Base-by-base conservation (phyloP, 2,888 invertebrate species). In the Heliconius charithonia region DNA sequence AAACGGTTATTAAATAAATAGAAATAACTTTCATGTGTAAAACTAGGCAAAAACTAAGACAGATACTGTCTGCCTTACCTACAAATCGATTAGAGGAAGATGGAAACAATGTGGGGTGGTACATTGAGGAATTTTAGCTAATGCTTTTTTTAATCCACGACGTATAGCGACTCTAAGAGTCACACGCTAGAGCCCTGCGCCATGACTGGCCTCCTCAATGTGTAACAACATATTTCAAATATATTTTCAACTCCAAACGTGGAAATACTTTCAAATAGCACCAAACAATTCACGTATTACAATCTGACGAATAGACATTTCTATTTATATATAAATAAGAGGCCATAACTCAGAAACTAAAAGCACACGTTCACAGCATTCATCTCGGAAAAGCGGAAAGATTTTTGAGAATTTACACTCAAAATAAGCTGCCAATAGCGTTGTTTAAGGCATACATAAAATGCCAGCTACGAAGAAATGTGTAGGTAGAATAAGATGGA, bases 361-460 rank as follows among this genome's bases (percentile, higher is more conserved):
- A 63, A 65, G 65, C 25, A 65, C 65, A 74, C 62, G 62, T 65
- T 74, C 41, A 12, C 37, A 25, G 41, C 74, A 74, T 74, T 74
- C 74, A 74, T 65, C 41, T 63, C 37, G n/a, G 32, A 45, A 45
- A 77, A 76, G 67, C 76, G 41, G 41, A 63, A 74, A 74, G 41
- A 45, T 45, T 65, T n/a, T 74, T 65, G 63, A 45, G 63, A 65
- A 27, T 45, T 74, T 63, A 37, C 69, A 51, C 69, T 37, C 76
- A 79, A 73, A 81, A 75, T 77, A 66, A 78, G 76, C 81, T 80
- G 78, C 78, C 81, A 78, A 81, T 81, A 78, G 63, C 66, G 59
- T 81, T 79, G 78, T 78, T 71, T 80, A 72, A 80, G 75, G 76
- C 80, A 71, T 78, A 77, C 75, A 77, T 78, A 76, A 80, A 80